phyloP scores from a whole-genome alignment of 2,888 invertebrate species.

The Choreutis nemorana region DNA sequence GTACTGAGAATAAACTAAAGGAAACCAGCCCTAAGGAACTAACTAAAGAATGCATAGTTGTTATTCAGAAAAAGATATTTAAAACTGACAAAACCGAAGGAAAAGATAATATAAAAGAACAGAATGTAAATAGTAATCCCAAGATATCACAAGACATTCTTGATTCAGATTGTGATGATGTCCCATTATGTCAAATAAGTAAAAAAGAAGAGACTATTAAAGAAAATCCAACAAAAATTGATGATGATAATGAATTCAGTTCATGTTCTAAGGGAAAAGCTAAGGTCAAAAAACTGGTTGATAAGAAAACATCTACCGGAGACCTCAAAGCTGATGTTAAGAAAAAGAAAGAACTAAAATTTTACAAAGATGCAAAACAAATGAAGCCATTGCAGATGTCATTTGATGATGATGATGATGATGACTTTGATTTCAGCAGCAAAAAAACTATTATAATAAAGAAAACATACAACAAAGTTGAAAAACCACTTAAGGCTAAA shows the following conservation, averaged over 20 bases:
- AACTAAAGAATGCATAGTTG: constrained; percentile 50
- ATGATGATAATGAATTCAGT: constrained; percentile 9
- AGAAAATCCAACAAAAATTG: constrained; percentile 3
- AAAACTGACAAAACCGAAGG: constrained; percentile 18
- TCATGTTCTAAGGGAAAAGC: constrained; percentile 19
- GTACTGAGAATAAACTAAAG: constrained; percentile 1
- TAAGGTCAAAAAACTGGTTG: constrained; percentile 18
- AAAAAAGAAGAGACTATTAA: constrained; percentile 14
- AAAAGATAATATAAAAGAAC: constrained; percentile 2
- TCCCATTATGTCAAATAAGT: constrained; percentile 31
- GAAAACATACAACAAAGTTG: constrained; percentile 41
- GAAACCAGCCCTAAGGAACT: constrained; percentile 36
- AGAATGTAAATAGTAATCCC: constrained; percentile 3
- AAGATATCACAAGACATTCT: constrained; percentile 24
- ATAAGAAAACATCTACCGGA: constrained; percentile 21
- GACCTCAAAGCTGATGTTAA: constrained; percentile 11
- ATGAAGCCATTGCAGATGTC: constrained; percentile 21
- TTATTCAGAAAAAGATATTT: constrained; percentile 47
- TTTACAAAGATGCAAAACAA: constrained; percentile 13
- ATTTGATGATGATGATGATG: constrained; percentile 26
- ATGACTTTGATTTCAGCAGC: constrained; percentile 39
- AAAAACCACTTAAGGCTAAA: constrained; percentile 37
- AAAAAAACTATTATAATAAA: constrained; percentile 41
- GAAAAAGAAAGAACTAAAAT: background rate
- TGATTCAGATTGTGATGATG: constrained; percentile 47